phyloP scores from a whole-genome alignment of 2,113 vertebrate genomes.

The Tachysurus vachellii region DNA sequence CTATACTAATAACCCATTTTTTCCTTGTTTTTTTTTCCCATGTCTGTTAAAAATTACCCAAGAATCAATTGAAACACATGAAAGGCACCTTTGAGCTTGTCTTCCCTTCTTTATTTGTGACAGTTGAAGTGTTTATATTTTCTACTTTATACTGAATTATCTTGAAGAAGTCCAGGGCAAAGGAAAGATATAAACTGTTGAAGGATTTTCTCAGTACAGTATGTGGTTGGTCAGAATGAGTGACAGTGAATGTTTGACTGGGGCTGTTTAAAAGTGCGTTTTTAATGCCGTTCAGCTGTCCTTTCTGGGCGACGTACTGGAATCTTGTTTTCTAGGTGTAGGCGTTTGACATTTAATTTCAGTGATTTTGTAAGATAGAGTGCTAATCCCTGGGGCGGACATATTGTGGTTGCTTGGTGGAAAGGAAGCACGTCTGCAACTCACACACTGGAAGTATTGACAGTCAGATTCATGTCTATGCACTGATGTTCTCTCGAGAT shows the following conservation, averaged over 20 bases:
- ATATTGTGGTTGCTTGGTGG: neutral
- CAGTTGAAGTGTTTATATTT: neutral
- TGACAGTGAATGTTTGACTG: neutral
- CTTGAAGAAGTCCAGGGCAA: slow-evolving; percentile 52
- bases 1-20: neutral
- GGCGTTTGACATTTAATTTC: slow-evolving; percentile 29
- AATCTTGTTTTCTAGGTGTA: slow-evolving; percentile 13
- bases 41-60: neutral
- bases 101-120: neutral
- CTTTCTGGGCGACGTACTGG: neutral
- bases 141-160: slow-evolving; percentile 40
- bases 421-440: neutral
- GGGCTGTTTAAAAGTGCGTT: neutral
- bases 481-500: slow-evolving; percentile 21
- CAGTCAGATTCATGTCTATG: slow-evolving; percentile 26
- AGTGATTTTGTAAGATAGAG: slow-evolving; percentile 28
- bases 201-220: neutral
- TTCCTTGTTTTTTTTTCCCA: neutral
- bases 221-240: neutral
- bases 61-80: neutral
- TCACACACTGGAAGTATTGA: slow-evolving; percentile 15
- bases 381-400: slow-evolving; percentile 13
- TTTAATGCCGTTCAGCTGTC: neutral
- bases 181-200: slow-evolving; percentile 47
- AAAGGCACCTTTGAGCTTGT: neutral